phyloP scores from a whole-genome alignment of 2,113 vertebrate species.

The cattle (Bos taurus) region ARS-UCD2.0 NC_037329.1:61683501-61684000 shows the following conservation, averaged over 20 bases:
- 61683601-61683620: neutral
- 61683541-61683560: neutral
- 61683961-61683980: neutral
- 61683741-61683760: neutral
- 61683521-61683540: neutral
- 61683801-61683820: neutral
- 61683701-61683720: neutral
- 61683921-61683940: neutral
- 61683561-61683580: neutral
- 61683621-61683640: neutral
- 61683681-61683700: neutral
- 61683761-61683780: neutral
- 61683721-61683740: neutral
- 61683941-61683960: neutral
- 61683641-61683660: neutral
- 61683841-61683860: neutral
- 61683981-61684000: neutral
- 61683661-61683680: neutral
- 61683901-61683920: neutral
- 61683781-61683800: neutral
- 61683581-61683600: neutral
- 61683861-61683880: neutral
- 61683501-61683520: neutral
- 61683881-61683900: neutral
- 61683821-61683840: neutral